A percentile compares a stretch with the other conserved stretches of the same genome.
phyloP scores from a whole-genome alignment of 2,797 vertebrate genomes.

The Pantherophis alleghaniensis region DNA sequence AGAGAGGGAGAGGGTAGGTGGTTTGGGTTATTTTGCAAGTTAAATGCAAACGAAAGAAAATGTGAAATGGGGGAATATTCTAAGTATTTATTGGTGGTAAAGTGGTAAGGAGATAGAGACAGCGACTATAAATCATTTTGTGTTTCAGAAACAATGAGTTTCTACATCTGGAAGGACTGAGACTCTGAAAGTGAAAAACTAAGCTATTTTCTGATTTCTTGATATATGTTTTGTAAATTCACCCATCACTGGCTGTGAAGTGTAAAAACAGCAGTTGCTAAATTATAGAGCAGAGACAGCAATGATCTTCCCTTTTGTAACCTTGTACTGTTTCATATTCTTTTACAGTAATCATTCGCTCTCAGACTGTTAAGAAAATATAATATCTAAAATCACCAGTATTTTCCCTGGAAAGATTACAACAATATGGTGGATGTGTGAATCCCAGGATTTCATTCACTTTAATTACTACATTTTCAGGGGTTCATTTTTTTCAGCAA shows the following conservation, averaged over 20 bases:
- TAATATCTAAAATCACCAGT: not conserved
- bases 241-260: not conserved
- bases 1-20: too few species aligned
- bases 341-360: not conserved
- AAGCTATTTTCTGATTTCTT: not conserved
- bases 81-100: not conserved
- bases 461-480: not conserved
- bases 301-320: rapidly evolving
- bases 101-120: not conserved
- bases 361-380: not conserved
- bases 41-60: not conserved
- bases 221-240: not conserved
- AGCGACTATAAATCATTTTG: not conserved
- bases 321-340: not conserved
- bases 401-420: not conserved
- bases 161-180: not conserved
- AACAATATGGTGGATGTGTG: not conserved
- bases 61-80: not conserved
- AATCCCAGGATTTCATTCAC: constrained; percentile 19
- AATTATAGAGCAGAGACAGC: rapidly evolving
- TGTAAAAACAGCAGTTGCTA: not conserved
- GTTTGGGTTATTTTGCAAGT: not conserved
- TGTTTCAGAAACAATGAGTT: not conserved
- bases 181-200: not conserved
- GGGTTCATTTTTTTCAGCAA: not conserved